A percentile compares a stretch with the other conserved stretches of the same genome.
These are phyloP conservation scores for Eupsittula cactorum DNA, from an alignment of 2,113 vertebrate genomes.

Conservation along the genomic window DNA sequence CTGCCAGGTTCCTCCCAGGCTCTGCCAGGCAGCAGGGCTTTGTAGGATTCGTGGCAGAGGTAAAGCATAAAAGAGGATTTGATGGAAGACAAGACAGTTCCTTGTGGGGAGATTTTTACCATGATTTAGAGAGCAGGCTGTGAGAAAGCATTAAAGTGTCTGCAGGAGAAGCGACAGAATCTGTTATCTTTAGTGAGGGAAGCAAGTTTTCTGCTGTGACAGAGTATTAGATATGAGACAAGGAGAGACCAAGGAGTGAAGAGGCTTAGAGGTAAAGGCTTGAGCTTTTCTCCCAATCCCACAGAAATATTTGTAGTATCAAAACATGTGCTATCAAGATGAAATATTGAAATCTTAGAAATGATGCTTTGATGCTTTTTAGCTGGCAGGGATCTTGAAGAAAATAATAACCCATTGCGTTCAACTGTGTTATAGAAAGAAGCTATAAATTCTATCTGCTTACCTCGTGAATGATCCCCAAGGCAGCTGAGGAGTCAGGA, in stretches of 20 bases:
- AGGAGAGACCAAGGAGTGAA: slow-evolving; percentile 8
- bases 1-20: not conserved
- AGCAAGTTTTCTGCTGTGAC: slow-evolving; percentile 28
- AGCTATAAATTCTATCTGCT: not conserved
- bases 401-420: not conserved
- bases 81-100: not conserved
- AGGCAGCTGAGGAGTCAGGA: not conserved
- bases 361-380: not conserved
- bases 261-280: slow-evolving; percentile 15
- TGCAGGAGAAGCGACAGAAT: slow-evolving; percentile 28
- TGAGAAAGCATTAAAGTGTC: slow-evolving; percentile 5
- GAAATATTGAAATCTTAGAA: slow-evolving; percentile 15
- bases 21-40: not conserved
- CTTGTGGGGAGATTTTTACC: slow-evolving; percentile 8
- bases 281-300: slow-evolving; percentile 23
- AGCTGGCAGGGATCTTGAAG: not conserved
- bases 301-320: slow-evolving; percentile 38
- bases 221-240: slow-evolving; percentile 17
- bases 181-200: slow-evolving; percentile 1
- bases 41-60: not conserved
- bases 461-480: not conserved
- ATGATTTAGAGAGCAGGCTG: slow-evolving; percentile 20
- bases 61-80: not conserved
- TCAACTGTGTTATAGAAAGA: not conserved
- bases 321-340: slow-evolving; percentile 4